phyloP scores from a whole-genome alignment of 2,113 vertebrate species.

The Nothocercus julius region DNA sequence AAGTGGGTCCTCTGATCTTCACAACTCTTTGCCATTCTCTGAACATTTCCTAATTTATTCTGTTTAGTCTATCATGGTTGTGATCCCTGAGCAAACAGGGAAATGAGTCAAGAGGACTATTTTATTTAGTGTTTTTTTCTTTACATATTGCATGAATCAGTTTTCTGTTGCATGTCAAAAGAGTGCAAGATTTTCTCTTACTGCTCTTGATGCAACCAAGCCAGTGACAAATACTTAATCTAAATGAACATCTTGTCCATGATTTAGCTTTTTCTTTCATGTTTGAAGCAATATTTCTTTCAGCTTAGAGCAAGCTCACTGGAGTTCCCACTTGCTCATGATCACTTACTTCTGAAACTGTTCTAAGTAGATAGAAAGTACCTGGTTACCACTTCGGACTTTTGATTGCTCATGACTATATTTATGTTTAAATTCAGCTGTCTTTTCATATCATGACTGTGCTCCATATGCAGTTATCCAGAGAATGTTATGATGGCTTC shows the following conservation, averaged over 20 bases:
- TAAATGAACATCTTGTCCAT: background rate
- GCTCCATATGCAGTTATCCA: background rate
- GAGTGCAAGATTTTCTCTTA: background rate
- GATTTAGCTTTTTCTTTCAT: background rate
- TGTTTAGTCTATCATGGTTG: background rate
- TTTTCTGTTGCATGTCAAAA: background rate
- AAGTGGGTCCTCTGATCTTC: background rate
- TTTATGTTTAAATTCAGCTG: background rate
- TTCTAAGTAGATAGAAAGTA: background rate
- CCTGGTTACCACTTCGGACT: background rate
- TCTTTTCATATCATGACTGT: background rate
- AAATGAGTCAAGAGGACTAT: background rate
- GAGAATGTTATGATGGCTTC: background rate
- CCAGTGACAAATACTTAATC: background rate
- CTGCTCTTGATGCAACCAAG: background rate
- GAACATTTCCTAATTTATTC: background rate
- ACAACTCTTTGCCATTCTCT: background rate
- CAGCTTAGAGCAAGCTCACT: background rate
- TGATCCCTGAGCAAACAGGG: background rate
- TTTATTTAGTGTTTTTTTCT: background rate
- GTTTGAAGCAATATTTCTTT: background rate
- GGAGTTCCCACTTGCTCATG: background rate
- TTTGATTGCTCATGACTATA: background rate
- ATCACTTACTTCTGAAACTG: background rate
- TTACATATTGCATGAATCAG: background rate